Conservation (phyloP, 2,797 vertebrate species). For the Leptoclinus maculatus region DNA sequence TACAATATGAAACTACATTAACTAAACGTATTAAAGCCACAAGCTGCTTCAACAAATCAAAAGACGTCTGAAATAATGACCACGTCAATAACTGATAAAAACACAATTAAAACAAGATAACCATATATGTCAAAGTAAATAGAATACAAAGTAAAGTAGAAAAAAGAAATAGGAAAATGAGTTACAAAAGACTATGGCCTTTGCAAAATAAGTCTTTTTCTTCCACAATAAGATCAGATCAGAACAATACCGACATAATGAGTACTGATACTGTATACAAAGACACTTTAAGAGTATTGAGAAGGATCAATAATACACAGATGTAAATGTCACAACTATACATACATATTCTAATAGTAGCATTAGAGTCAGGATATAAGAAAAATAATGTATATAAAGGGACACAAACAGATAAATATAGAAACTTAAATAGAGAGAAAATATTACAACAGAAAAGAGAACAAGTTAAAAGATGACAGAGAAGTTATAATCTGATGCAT, state of each 20-base stretch:
- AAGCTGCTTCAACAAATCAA: constrained; percentile 11
- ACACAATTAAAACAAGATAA: neutral
- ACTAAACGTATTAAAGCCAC: neutral
- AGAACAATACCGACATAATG: neutral
- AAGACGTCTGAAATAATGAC: neutral
- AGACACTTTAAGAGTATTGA: neutral
- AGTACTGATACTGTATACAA: neutral
- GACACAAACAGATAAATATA: neutral
- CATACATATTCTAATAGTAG: neutral
- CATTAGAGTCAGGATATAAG: neutral
- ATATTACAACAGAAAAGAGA: neutral
- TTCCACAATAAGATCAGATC: neutral
- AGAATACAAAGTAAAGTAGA: neutral
- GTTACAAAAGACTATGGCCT: neutral
- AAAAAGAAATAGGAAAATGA: neutral
- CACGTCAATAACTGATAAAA: too few species aligned
- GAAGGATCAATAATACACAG: neutral
- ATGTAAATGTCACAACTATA: neutral
- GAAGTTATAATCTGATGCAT: neutral
- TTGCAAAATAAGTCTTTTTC: neutral
- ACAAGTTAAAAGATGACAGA: neutral
- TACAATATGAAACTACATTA: neutral
- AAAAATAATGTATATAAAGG: neutral
- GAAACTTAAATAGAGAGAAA: neutral
- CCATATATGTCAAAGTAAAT: neutral